phyloP scores from a whole-genome alignment of 2,113 vertebrate species.

The Bos indicus region DNA sequence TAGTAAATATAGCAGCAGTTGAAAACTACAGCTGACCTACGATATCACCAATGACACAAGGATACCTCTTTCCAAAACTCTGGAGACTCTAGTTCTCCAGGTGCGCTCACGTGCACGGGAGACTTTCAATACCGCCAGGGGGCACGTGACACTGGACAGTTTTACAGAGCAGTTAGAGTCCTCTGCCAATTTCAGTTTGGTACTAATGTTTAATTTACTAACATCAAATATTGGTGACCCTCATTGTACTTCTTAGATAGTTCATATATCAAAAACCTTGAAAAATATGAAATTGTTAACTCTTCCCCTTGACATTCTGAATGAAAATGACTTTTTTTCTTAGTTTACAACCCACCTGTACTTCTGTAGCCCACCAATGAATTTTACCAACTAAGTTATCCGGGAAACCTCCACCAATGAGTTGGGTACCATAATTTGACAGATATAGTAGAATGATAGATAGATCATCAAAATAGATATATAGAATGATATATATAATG shows the following conservation, averaged over 20 bases:
- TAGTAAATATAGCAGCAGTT: background rate
- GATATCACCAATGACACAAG: background rate
- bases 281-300: background rate
- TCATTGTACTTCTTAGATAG: background rate
- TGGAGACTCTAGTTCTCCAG: background rate
- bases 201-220: background rate
- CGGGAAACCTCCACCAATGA: background rate
- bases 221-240: background rate
- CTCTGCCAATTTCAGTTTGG: background rate
- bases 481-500: background rate
- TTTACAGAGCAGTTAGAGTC: background rate
- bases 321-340: background rate
- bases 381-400: background rate
- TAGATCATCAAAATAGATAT: background rate
- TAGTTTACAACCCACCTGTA: background rate
- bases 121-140: accelerated
- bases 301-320: background rate
- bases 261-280: background rate
- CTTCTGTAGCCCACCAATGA: background rate
- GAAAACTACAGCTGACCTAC: background rate
- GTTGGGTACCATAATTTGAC: background rate
- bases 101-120: background rate
- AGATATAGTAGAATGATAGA: background rate
- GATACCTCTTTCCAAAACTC: background rate
- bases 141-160: background rate